Evolutionary conservation across 2,797 vertebrate genomes (phyloP).

Genomic region (Natrix natrix): DNA sequence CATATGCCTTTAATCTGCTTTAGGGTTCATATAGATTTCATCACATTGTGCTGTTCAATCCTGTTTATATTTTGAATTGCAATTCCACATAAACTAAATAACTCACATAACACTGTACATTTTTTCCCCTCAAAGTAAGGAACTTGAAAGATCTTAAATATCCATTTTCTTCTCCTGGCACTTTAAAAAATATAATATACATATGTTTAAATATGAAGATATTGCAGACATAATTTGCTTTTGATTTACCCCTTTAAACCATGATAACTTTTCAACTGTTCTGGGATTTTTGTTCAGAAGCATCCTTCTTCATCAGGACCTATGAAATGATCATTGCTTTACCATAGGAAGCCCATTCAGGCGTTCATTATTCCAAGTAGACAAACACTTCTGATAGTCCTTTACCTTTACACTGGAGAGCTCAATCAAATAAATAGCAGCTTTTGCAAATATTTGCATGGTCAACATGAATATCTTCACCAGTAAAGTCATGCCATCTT

Average conservation of each 20-base stretch:
- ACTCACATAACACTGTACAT: not conserved
- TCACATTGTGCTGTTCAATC: not conserved
- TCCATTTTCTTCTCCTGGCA: not conserved
- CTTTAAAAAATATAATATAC: not conserved
- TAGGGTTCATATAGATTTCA: not conserved
- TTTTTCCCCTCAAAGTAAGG: not conserved
- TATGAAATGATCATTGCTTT: not conserved
- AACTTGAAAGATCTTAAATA: not conserved
- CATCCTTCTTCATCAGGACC: not conserved
- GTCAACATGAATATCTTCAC: not conserved
- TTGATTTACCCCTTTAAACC: not conserved
- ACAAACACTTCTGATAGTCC: not conserved
- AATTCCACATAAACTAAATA: not conserved
- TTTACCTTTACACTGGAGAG: not conserved
- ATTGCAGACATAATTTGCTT: not conserved
- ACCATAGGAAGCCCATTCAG: not conserved
- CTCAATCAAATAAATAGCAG: not conserved
- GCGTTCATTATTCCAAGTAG: not conserved
- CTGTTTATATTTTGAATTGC: not conserved
- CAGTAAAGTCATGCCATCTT: not conserved
- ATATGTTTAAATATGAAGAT: not conserved
- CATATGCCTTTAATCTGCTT: accelerated
- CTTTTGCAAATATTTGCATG: not conserved
- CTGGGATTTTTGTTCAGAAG: not conserved
- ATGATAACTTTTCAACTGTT: not conserved